Conservation (phyloP, 1,140 invertebrate species). For the Penaeus vannamei region DNA sequence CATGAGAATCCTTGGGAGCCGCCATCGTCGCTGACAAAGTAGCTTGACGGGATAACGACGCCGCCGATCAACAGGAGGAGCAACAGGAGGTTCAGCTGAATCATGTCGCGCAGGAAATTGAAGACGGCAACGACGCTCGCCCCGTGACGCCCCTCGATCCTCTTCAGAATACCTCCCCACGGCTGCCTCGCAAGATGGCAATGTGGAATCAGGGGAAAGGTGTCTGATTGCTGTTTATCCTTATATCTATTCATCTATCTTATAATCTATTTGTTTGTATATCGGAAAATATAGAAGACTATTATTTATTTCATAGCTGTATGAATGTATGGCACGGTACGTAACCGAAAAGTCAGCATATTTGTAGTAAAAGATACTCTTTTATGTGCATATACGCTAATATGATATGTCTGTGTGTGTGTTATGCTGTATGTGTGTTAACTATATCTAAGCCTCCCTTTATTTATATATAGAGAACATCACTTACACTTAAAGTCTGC, state of each 20-base stretch:
- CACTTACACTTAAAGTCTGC: slow-evolving; percentile 6
- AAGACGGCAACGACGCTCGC: slow-evolving; percentile 57
- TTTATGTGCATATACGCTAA: too few species aligned
- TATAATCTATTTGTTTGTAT: too few species aligned
- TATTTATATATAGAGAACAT: neutral
- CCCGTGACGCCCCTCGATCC: slow-evolving; percentile 58
- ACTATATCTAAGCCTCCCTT: neutral
- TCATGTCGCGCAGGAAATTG: slow-evolving; percentile 58
- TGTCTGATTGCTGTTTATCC: neutral
- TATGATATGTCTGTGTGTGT: neutral
- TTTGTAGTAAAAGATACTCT: too few species aligned
- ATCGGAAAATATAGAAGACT: too few species aligned
- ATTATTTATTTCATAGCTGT: too few species aligned
- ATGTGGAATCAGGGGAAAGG: neutral
- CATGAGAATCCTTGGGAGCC: slow-evolving; percentile 6
- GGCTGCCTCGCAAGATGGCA: slow-evolving; percentile 5
- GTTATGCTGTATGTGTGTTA: neutral
- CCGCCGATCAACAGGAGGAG: slow-evolving; percentile 33
- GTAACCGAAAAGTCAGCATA: too few species aligned
- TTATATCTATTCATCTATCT: neutral
- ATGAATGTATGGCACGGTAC: too few species aligned
- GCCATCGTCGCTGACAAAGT: neutral
- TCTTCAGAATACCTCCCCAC: slow-evolving; percentile 36
- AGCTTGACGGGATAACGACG: slow-evolving; percentile 46
- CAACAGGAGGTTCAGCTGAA: slow-evolving; percentile 51